Base-by-base conservation (phyloP, 23 tunicate species). In the Trididemnum nubilum region DNA sequence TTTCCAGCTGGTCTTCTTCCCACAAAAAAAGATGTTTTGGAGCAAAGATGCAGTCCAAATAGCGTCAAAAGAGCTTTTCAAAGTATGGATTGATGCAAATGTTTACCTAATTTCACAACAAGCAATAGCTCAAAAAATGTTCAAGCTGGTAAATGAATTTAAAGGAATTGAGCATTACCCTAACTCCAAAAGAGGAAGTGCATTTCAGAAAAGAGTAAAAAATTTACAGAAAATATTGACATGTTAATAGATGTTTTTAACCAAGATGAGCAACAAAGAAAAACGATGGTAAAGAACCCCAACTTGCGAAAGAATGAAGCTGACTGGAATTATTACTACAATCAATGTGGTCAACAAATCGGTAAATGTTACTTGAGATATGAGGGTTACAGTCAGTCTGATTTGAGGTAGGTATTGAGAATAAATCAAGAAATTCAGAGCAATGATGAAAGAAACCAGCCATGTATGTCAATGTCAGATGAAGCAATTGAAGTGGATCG, bases 1-100 rank as follows among this genome's bases (percentile, higher is more conserved):
- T 78, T 78, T 63, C 77, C 69, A 34, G 32, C 35, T 26, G 82
- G 82, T 3, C 33, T 78, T 21, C 70, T 78, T 22, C 82, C 82
- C 49, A 78, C 82, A 26, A 78, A 78, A 77, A 78, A 35, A 78
- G 24, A 77, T 78, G 18, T 22, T 78, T 18, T 35, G 63, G 31
- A 74, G 64, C 34, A 44, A 44, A 33, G 82, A 51, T 12, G 65
- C 64, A 9, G 75, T 36, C 4, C 26, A 75, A 36, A 75, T 29
- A 22, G 60, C 40, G 19, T 44, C 80, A 35, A 36, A 75, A 23
- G 80, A 75, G 80, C 60, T 75, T 36, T 50, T 36, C 27, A 40
- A 75, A 19, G 30, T 24, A 35, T 39, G 71, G 71, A 29, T 75
- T 36, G 51, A 50, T 25, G 51, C 61, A n/a, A 75, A 75, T 40